Evolutionary conservation across 2,797 vertebrate species (phyloP), one percentile per base, ranked within the genome.

Genomic region (Passerculus sandwichensis): DNA sequence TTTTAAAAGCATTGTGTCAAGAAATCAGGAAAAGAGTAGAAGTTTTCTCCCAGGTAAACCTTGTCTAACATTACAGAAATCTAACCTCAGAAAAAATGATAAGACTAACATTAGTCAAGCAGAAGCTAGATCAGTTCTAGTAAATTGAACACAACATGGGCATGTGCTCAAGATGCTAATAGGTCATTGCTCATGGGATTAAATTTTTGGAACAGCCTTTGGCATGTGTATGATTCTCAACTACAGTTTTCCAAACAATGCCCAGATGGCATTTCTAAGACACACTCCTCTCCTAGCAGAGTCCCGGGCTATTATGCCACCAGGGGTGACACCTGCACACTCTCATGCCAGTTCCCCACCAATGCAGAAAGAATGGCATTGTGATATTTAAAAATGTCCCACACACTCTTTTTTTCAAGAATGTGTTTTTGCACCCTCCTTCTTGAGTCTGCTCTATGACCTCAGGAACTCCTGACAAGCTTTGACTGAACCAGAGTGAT

Each of bases 191-290:
- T 60, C 21, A 53, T 34, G 25, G 9, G 36, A 88, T 77, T 50
- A 61, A 40, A 71, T 38, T 83, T 89, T 74, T 89, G 44, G 61
- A 93, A 71, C 18, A 67, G 40, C 11, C 30, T 76, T 85, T 89
- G 60, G 26, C 29, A 45, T 42, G 27, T 13, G 75, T 56, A 19
- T 64, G 45, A 83, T 85, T 95, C 42, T 83, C 48, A 88, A 9
- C 45, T 42, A 47, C 2, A 1, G 10, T 77, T 74, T 88, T 34
- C 29, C 29, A 88, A 85, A 60, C 30, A 62, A 61, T 64, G 66
- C 23, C 42, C 72, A 96, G 90, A 56, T 67, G 80, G 57, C 9
- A 32, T 79, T 89, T 76, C 57, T 82, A 62, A 87, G 78, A 19
- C 17, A 44, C 8, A 7, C 1, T 75, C 47, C 25, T 50, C 13